phyloP scores from a whole-genome alignment of 2,113 vertebrate genomes.

The Sciurus niger region DNA sequence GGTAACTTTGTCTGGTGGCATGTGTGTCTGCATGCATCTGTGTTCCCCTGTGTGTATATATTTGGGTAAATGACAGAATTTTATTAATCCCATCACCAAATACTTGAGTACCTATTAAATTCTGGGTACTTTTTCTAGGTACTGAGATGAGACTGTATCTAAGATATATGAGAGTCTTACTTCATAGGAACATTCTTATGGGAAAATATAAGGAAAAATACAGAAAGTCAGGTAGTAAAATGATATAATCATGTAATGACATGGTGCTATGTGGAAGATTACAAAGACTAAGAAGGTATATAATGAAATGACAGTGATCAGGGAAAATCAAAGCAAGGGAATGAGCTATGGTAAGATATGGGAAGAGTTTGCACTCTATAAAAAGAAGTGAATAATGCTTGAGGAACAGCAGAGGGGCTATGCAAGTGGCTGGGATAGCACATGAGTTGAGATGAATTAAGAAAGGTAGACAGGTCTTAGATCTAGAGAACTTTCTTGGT shows the following conservation, averaged over 20 bases:
- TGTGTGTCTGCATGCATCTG: neutral
- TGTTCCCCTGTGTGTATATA: neutral
- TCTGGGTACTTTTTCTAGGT: neutral
- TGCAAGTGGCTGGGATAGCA: neutral
- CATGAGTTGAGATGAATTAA: neutral
- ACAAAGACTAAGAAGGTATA: neutral
- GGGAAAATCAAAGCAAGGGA: neutral
- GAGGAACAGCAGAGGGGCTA: neutral
- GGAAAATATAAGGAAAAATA: neutral
- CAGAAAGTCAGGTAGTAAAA: neutral
- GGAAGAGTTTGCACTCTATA: neutral
- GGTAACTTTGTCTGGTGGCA: neutral
- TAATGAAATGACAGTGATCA: neutral
- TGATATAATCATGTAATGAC: neutral
- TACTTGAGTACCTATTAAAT: neutral
- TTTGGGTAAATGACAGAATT: neutral
- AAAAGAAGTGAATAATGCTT: neutral
- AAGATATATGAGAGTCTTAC: neutral
- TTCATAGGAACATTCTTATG: neutral
- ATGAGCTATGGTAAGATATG: neutral
- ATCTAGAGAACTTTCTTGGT: neutral
- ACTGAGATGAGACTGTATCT: neutral
- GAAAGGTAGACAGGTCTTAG: neutral
- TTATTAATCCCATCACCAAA: neutral
- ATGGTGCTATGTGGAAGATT: neutral